A percentile compares a stretch with the other conserved stretches of the same genome.
Conservation (phyloP, 2,113 vertebrate species). For the Odocoileus hemionus region DNA sequence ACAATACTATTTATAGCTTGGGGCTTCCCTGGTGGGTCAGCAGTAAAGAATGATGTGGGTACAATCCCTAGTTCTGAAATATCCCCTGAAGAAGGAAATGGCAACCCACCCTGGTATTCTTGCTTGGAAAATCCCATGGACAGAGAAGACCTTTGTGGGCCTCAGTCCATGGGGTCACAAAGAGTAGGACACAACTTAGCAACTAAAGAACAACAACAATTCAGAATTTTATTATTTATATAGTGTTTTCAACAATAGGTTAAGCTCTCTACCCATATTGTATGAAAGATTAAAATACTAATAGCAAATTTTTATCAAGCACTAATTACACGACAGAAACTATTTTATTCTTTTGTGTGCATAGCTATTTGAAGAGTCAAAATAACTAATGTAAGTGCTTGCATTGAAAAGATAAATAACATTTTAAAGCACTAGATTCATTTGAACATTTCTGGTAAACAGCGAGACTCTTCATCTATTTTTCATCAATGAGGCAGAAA, state of each 20-base stretch:
- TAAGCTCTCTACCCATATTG: background rate
- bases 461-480: background rate
- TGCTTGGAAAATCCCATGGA: background rate
- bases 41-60: background rate
- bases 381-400: background rate
- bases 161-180: background rate
- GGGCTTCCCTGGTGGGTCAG: background rate
- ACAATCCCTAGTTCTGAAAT: background rate
- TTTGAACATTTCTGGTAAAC: background rate
- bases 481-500: background rate
- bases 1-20: background rate
- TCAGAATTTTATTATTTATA: background rate
- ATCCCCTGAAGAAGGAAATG: background rate
- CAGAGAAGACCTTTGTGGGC: background rate
- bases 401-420: background rate
- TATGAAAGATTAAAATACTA: background rate
- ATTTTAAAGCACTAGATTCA: constrained; percentile 6
- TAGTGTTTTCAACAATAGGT: background rate
- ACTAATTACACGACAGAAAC: background rate
- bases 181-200: background rate
- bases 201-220: background rate
- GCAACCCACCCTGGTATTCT: background rate
- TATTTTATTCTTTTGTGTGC: background rate
- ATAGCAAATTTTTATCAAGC: background rate
- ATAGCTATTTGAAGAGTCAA: background rate